These are phyloP conservation scores for Brachirus orientalis DNA, from an alignment of 2,113 vertebrate species.

Conservation along the genomic window DNA sequence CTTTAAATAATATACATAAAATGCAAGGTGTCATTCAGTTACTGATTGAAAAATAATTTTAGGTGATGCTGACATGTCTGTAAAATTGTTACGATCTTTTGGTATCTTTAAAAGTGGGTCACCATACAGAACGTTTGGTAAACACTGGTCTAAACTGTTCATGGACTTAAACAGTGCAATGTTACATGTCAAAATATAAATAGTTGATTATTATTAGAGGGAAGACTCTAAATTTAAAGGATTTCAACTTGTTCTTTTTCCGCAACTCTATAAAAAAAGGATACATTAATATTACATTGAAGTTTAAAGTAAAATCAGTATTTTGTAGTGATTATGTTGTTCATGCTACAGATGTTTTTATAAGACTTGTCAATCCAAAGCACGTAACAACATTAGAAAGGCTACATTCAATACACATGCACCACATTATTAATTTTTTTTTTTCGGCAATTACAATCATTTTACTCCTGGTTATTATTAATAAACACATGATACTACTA, in stretches of 20 bases:
- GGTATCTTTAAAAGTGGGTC: no score
- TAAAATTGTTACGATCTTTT: no score
- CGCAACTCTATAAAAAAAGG: slow-evolving; percentile 57
- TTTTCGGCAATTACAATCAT: slow-evolving; percentile 64
- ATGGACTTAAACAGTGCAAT: slow-evolving; percentile 63
- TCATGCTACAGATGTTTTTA: slow-evolving; percentile 68
- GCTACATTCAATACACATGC: slow-evolving; percentile 80
- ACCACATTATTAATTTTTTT: slow-evolving; percentile 52
- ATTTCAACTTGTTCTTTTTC: slow-evolving; percentile 35
- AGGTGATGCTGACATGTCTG: no score
- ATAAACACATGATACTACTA: slow-evolving; percentile 28
- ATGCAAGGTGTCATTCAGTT: no score
- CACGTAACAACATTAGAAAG: slow-evolving; percentile 66
- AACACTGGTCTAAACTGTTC: no score
- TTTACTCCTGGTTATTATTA: slow-evolving; percentile 53
- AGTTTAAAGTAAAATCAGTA: slow-evolving; percentile 56
- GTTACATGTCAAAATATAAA: slow-evolving; percentile 32
- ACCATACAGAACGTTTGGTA: no score
- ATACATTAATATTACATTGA: slow-evolving; percentile 52
- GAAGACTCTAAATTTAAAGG: slow-evolving; percentile 49
- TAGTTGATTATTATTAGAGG: slow-evolving; percentile 26
- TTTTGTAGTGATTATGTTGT: slow-evolving; percentile 49
- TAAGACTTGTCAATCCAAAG: slow-evolving; percentile 69
- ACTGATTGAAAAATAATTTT: no score
- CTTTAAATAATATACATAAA: no score